Evolutionary conservation across 2,797 vertebrate species (phyloP).

Genomic region (Sebastes wilsoni): DNA sequence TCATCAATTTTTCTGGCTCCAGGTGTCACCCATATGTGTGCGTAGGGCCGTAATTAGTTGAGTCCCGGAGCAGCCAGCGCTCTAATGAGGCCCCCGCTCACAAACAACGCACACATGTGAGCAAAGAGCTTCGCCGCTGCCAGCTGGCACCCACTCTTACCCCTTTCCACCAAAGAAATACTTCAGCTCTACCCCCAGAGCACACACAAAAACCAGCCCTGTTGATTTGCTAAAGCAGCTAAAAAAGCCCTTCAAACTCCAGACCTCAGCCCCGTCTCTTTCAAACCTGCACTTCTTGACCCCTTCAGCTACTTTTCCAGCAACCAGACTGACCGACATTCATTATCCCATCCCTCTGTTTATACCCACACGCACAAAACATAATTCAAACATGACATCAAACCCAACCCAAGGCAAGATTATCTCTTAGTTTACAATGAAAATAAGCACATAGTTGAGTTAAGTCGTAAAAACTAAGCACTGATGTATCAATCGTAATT

Average conservation of each 20-base stretch:
- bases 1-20: slow-evolving; percentile 62
- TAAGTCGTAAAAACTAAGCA: slow-evolving; percentile 18
- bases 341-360: slow-evolving; percentile 27
- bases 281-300: neutral
- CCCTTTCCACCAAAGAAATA: slow-evolving; percentile 27
- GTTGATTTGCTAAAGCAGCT: slow-evolving; percentile 33
- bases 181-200: slow-evolving; percentile 19
- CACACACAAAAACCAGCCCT: slow-evolving; percentile 15
- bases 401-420: slow-evolving; percentile 7
- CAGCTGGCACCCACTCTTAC: slow-evolving; percentile 66
- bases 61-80: slow-evolving; percentile 55
- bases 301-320: slow-evolving; percentile 9
- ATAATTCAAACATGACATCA: slow-evolving; percentile 27
- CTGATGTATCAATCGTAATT: slow-evolving; percentile 13
- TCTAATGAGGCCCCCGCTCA: slow-evolving; percentile 75
- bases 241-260: slow-evolving; percentile 32
- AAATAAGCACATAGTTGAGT: slow-evolving; percentile 22
- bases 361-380: slow-evolving; percentile 9
- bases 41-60: slow-evolving; percentile 66
- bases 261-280: neutral
- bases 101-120: slow-evolving; percentile 74
- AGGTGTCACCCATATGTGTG: slow-evolving; percentile 81
- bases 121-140: slow-evolving; percentile 46
- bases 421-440: slow-evolving; percentile 24
- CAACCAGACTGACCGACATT: slow-evolving; percentile 20